Percentiles rank a stretch among this genome's conserved stretches.
phyloP scores from a whole-genome alignment of 2,113 vertebrate species.

The Oreotragus oreotragus region DNA sequence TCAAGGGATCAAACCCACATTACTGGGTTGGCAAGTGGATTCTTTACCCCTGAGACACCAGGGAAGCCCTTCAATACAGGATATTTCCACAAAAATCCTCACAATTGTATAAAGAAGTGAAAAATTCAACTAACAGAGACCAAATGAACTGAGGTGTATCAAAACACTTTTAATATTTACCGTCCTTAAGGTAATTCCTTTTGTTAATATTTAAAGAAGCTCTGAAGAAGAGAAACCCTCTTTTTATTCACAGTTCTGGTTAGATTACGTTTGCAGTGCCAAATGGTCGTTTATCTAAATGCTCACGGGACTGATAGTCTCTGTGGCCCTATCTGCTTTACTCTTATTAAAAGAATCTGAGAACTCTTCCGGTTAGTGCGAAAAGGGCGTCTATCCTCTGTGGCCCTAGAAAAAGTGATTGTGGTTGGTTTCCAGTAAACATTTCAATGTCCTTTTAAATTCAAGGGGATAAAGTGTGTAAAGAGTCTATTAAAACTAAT shows the following conservation, averaged over 20 bases:
- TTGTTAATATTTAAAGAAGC: not conserved
- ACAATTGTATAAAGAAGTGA: not conserved
- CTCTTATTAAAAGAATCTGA: constrained; percentile 51
- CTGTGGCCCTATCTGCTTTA: constrained; percentile 39
- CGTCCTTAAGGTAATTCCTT: not conserved
- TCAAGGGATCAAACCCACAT: not conserved
- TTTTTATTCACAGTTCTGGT: constrained; percentile 23
- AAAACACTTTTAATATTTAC: constrained; percentile 9
- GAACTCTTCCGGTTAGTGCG: constrained; percentile 25
- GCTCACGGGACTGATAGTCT: constrained; percentile 31
- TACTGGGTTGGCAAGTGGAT: not conserved
- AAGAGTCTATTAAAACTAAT: not conserved
- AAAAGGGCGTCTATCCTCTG: constrained; percentile 53
- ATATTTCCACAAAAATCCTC: not conserved
- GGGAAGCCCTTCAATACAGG: not conserved
- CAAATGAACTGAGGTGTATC: not conserved
- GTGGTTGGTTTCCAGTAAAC: not conserved
- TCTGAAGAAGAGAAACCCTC: not conserved
- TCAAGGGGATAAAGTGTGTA: not conserved
- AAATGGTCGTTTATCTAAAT: not conserved
- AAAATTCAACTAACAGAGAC: not conserved
- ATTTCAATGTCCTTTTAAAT: constrained; percentile 54
- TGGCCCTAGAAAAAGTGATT: constrained; percentile 46
- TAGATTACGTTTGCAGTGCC: not conserved
- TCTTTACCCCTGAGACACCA: not conserved